Evolutionary conservation across 2,113 vertebrate genomes (phyloP).

Genomic region (Phycodurus eques): DNA sequence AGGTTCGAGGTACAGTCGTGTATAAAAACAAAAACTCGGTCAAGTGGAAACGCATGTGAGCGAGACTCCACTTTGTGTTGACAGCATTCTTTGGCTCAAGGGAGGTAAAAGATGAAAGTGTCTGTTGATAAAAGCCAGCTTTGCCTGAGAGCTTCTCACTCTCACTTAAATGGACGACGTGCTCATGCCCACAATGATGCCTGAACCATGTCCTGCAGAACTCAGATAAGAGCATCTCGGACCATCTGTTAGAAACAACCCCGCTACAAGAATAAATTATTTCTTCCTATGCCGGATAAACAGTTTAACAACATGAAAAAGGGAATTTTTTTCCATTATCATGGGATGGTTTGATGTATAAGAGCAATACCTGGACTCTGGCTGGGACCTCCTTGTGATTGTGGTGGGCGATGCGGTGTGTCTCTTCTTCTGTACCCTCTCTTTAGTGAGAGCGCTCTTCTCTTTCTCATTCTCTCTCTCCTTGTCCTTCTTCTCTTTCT

Average conservation of each 20-base stretch:
- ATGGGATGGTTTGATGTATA: not conserved
- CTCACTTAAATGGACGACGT: not conserved
- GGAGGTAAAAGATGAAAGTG: slow-evolving; percentile 19
- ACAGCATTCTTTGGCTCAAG: slow-evolving; percentile 12
- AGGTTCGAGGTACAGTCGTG: not conserved
- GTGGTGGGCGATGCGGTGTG: slow-evolving; percentile 58
- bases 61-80: not conserved
- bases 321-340: not conserved
- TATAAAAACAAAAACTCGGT: slow-evolving; percentile 30
- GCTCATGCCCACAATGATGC: slow-evolving; percentile 9
- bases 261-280: slow-evolving; percentile 10
- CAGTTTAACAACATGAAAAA: no score
- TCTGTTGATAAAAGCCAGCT: slow-evolving; percentile 26
- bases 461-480: slow-evolving; percentile 93
- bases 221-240: slow-evolving; percentile 14
- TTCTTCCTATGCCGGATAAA: not conserved
- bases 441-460: slow-evolving; percentile 82
- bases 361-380: slow-evolving; percentile 62
- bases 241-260: slow-evolving; percentile 41
- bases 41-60: slow-evolving; percentile 19
- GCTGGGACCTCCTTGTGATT: slow-evolving; percentile 57
- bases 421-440: slow-evolving; percentile 84
- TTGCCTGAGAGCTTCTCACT: slow-evolving; percentile 12
- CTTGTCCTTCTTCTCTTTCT: slow-evolving; percentile 97
- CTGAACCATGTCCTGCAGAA: slow-evolving; percentile 22